A percentile compares a stretch with the other conserved stretches of the same genome.
Evolutionary conservation across 2,113 vertebrate genomes (phyloP).

Genomic region (Galeopterus variegatus): DNA sequence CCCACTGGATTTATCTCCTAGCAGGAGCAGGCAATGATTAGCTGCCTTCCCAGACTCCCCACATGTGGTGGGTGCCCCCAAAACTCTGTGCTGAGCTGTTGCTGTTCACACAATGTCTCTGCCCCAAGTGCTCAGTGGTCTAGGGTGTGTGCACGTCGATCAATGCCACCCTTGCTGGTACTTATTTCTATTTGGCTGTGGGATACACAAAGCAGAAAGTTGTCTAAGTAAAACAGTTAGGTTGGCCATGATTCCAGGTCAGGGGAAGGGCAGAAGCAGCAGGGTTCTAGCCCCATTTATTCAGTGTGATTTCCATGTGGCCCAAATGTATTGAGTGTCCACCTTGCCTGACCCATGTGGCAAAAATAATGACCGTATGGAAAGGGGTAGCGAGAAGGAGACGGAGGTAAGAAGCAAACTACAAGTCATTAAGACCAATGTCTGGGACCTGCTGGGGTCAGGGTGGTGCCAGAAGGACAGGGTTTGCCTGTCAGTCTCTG

Average conservation of each 20-base stretch:
- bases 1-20: not conserved
- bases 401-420: not conserved
- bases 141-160: constrained; percentile 39
- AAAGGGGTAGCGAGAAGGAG: not conserved
- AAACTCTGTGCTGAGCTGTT: not conserved
- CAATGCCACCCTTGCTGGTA: constrained; percentile 27
- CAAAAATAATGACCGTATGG: not conserved
- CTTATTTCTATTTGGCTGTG: constrained; percentile 36
- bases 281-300: not conserved
- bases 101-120: constrained; percentile 6
- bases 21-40: not conserved
- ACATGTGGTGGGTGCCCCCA: rapidly evolving
- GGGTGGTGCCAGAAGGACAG: not conserved
- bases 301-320: not conserved
- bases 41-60: not conserved
- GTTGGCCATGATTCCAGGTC: constrained; percentile 68
- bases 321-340: not conserved
- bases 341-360: not conserved
- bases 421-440: not conserved
- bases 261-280: not conserved
- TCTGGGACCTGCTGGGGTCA: not conserved
- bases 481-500: not conserved
- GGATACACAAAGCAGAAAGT: constrained; percentile 76
- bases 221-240: constrained; percentile 72
- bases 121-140: not conserved